Evolutionary conservation across 2,797 vertebrate genomes (phyloP).

Genomic region (Thripadectes ignobilis): DNA sequence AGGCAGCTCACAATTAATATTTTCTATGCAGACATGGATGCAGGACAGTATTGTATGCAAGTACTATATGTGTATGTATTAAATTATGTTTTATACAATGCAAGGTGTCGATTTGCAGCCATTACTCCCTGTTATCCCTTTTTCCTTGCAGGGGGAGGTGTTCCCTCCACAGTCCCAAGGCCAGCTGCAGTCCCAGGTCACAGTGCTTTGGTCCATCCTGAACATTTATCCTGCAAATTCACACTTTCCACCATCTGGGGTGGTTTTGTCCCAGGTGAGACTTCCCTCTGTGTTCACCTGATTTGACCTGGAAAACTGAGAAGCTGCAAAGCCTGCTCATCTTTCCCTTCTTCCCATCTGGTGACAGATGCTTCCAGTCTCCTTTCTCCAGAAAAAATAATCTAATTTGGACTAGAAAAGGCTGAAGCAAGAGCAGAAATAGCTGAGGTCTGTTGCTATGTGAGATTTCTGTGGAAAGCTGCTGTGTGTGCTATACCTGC

Average conservation of each 20-base stretch:
- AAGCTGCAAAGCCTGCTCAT: not conserved
- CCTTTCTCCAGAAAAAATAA: not conserved
- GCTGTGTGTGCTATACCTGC: not conserved
- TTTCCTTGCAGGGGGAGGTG: not conserved
- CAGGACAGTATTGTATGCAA: not conserved
- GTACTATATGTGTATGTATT: not conserved
- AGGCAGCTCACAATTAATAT: not conserved
- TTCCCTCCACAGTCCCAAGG: not conserved
- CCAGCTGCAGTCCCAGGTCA: not conserved
- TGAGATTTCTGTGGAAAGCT: not conserved
- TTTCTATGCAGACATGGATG: not conserved
- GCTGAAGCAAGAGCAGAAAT: not conserved
- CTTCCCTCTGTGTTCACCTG: not conserved
- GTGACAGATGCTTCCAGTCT: not conserved
- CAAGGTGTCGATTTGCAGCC: not conserved
- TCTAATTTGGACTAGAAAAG: not conserved
- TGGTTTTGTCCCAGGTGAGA: accelerated
- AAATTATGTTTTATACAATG: conserved; percentile 51
- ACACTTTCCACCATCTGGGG: not conserved
- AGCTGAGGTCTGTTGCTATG: not conserved
- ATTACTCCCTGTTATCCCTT: not conserved
- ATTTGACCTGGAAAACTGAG: not conserved
- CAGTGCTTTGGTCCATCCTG: not conserved
- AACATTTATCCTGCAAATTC: not conserved
- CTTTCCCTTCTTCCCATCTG: not conserved